A percentile compares a stretch with the other conserved stretches of the same genome.
Evolutionary conservation across 2,113 vertebrate species (phyloP).

Genomic region (Forbesichthys agassizii): DNA sequence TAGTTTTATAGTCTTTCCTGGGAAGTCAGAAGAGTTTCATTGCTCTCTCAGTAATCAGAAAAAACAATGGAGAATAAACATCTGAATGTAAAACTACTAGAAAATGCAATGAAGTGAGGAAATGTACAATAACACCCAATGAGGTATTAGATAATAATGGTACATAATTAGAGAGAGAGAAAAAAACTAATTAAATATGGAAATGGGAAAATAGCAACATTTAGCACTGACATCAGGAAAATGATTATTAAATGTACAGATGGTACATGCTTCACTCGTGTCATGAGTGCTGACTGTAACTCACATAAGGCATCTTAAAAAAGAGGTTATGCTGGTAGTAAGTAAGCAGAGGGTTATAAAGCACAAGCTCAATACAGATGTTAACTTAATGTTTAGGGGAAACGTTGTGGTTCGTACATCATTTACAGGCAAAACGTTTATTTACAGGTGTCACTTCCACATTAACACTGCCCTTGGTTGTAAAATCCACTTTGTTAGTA

Average conservation of each 20-base stretch:
- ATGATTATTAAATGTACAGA: constrained; percentile 75
- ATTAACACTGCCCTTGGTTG: constrained; percentile 74
- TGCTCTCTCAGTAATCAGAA: constrained; percentile 20
- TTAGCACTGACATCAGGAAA: constrained; percentile 63
- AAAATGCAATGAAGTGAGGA: constrained; percentile 39
- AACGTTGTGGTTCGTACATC: constrained; percentile 78
- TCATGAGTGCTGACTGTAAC: constrained; percentile 77
- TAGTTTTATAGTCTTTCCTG: not conserved
- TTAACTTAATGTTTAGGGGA: constrained; percentile 89
- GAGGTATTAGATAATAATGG: constrained; percentile 49
- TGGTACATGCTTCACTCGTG: constrained; percentile 78
- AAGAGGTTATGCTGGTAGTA: constrained; percentile 84
- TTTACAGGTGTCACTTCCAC: constrained; percentile 87
- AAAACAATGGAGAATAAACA: constrained; percentile 46
- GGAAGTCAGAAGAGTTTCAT: constrained; percentile 1
- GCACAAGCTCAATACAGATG: constrained; percentile 86
- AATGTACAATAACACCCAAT: constrained; percentile 53
- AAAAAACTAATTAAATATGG: constrained; percentile 50
- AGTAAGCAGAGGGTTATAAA: constrained; percentile 90
- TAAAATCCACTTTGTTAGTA: constrained; percentile 88
- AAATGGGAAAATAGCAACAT: constrained; percentile 41
- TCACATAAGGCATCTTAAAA: constrained; percentile 65
- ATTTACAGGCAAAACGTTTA: constrained; percentile 95
- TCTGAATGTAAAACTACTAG: constrained; percentile 47
- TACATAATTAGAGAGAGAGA: constrained; percentile 34